Conservation (phyloP, 30 jellyfish, hydroid and myxozoan species). For the Cassiopea andromeda region DNA sequence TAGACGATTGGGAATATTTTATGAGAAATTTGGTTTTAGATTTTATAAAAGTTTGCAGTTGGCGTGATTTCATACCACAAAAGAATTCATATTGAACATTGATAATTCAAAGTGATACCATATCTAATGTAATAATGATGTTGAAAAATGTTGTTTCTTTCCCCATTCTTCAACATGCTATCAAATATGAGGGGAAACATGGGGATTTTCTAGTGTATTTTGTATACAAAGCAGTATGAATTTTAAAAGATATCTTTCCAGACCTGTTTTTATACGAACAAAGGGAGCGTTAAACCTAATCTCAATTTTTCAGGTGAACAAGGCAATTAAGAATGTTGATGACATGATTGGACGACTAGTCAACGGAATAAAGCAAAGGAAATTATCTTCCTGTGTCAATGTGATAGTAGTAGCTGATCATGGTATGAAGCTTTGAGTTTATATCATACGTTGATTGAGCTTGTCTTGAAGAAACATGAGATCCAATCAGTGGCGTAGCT, state of each 20-base stretch:
- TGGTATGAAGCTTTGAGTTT: conserved; percentile 44
- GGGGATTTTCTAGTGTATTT: too few species aligned
- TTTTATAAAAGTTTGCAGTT: too few species aligned
- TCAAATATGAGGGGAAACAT: too few species aligned
- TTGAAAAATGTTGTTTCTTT: too few species aligned
- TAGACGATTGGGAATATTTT: too few species aligned
- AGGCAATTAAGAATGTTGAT: conserved; percentile 73
- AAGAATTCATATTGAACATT: too few species aligned
- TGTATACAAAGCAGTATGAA: too few species aligned
- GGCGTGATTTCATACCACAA: too few species aligned
- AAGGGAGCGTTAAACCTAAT: neutral
- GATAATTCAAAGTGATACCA: too few species aligned
- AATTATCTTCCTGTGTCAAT: conserved; percentile 51
- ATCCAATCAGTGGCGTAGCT: neutral
- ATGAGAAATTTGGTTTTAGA: too few species aligned
- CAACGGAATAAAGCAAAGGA: conserved; percentile 47
- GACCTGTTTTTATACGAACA: neutral
- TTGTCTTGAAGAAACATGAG: neutral
- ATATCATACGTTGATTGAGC: neutral
- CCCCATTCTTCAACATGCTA: too few species aligned
- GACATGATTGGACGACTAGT: conserved; percentile 67
- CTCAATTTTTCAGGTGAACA: conserved; percentile 34
- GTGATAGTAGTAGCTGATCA: conserved; percentile 77
- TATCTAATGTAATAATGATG: too few species aligned
- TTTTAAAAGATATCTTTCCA: neutral